Evolutionary conservation across 2,113 vertebrate species (phyloP).

Genomic region (Mionectes macconnelli): DNA sequence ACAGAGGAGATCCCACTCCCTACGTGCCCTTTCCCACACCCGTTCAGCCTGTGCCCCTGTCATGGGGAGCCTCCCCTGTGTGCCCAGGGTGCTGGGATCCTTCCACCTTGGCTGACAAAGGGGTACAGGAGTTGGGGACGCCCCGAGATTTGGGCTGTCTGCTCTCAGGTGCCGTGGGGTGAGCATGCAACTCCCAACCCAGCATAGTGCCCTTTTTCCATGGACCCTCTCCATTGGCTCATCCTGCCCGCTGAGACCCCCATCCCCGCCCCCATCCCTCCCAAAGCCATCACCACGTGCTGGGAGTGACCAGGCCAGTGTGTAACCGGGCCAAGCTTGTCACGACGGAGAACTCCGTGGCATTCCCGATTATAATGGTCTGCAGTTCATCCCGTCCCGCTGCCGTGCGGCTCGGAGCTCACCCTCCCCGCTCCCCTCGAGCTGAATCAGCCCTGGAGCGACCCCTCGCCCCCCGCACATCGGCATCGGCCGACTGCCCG

Average conservation of each 20-base stretch:
- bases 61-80: accelerated
- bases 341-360: neutral
- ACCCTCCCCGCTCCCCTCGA: neutral
- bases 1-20: neutral
- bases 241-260: too few relatives aligned
- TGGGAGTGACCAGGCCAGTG: neutral
- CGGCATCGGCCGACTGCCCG: neutral
- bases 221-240: accelerated
- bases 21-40: neutral
- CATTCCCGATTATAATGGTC: neutral
- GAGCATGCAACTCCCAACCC: neutral
- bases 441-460: neutral
- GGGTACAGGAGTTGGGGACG: accelerated
- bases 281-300: neutral
- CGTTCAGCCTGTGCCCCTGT: too few relatives aligned
- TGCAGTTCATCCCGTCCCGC: neutral
- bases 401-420: neutral
- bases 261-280: too few relatives aligned
- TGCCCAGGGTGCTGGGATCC: neutral
- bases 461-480: neutral
- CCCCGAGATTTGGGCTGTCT: neutral
- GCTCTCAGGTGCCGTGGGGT: too few relatives aligned
- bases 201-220: accelerated
- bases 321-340: neutral
- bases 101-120: accelerated